phyloP scores from a whole-genome alignment of 1,140 invertebrate genomes.

The Samia ricini region DNA sequence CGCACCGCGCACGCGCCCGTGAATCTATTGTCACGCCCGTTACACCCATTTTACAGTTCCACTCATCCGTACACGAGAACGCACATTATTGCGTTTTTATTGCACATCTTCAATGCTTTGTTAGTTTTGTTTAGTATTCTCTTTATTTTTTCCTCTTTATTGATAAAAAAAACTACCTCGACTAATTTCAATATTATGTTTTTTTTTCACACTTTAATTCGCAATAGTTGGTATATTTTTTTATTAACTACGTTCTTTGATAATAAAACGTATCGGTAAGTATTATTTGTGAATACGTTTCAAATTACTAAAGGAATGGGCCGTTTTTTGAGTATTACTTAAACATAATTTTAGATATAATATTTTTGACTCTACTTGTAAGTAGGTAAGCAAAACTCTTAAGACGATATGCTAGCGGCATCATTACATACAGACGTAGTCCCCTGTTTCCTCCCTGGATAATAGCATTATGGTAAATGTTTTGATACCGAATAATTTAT shows the following conservation, averaged over 20 bases:
- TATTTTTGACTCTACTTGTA: no score
- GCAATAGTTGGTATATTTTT: conserved; percentile 47
- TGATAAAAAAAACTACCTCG: conserved; percentile 46
- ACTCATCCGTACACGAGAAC: conserved; percentile 47
- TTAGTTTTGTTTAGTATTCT: conserved; percentile 60
- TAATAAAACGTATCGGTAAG: no score
- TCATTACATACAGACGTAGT: no score
- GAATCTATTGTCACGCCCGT: conserved; percentile 53
- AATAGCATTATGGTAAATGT: no score
- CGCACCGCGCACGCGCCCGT: conserved; percentile 49
- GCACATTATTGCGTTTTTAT: conserved; percentile 70
- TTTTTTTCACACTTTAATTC: conserved; percentile 69
- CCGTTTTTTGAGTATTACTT: background rate
- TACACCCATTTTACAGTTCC: conserved; percentile 47
- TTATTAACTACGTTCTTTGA: conserved; percentile 35
- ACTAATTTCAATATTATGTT: conserved; percentile 64
- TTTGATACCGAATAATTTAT: no score
- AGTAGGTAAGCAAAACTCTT: no score
- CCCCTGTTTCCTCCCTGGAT: no score
- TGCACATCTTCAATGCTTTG: conserved; percentile 71
- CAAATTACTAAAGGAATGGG: conserved; percentile 2
- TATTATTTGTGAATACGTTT: conserved; percentile 7
- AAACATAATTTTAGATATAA: background rate
- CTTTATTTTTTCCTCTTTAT: conserved; percentile 70
- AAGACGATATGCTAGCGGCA: no score